These are phyloP conservation scores for Tupaia chinensis DNA, from an alignment of 2,113 vertebrate genomes.

Conservation along the genomic window DNA sequence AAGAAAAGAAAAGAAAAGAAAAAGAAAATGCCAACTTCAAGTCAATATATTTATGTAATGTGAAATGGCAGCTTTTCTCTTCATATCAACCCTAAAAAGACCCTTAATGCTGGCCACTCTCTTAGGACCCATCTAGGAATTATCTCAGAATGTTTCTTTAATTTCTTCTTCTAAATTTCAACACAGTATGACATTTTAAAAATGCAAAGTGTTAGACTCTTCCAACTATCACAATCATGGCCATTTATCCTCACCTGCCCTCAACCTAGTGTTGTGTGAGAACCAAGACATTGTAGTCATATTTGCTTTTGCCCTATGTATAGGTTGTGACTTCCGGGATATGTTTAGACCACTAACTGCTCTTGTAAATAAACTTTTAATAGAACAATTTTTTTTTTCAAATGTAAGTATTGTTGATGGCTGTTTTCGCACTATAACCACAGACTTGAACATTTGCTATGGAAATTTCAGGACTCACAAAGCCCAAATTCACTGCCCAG, in stretches of 20 bases:
- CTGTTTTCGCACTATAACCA: not conserved
- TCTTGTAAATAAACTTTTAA: constrained; percentile 23
- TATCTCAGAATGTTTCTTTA: not conserved
- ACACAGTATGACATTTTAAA: not conserved
- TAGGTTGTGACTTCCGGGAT: not conserved
- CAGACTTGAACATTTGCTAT: not conserved
- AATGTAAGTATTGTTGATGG: not conserved
- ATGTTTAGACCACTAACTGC: not conserved
- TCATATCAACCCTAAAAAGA: not conserved
- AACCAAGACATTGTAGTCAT: not conserved
- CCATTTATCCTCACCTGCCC: not conserved
- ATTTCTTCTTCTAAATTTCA: not conserved
- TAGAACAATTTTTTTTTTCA: not conserved
- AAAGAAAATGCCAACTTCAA: too few relatives aligned
- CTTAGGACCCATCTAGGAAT: not conserved
- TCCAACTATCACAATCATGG: not conserved
- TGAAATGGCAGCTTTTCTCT: not conserved
- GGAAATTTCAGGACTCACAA: not conserved
- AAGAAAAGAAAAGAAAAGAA: too few relatives aligned
- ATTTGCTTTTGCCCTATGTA: not conserved
- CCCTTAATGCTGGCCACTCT: not conserved
- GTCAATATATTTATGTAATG: too few relatives aligned
- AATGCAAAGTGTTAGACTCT: not conserved
- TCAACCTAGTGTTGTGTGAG: not conserved
- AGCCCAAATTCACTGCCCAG: not conserved